Evolutionary conservation across 2,797 vertebrate genomes (phyloP), one percentile per base, ranked within the genome.

Genomic region (Buceros bicornis): DNA sequence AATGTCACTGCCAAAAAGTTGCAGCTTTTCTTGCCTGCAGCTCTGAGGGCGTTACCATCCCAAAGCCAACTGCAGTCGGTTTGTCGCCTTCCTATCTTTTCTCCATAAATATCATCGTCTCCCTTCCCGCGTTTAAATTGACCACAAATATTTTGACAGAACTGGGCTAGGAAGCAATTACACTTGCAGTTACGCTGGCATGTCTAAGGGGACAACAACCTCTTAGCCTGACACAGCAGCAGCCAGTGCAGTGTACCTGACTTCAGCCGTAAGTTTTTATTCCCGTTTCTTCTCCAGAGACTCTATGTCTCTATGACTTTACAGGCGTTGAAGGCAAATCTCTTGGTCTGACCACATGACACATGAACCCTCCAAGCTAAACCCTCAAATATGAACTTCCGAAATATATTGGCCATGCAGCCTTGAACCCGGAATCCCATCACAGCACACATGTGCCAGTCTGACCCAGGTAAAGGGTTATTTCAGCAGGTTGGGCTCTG

Each of bases 71-170:
- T 83, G 29, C 80, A 93, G 86, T 42, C 86, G 74, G 47, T 87
- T 84, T 88, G 80, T 69, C 11, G 1, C 83, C 77, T 74, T 60
- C 69, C 88, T 57, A 56, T 67, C 76, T 91, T 57, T 56, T 37
- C 90, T 73, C 33, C n/a, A 43, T 21, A 92, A 89, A 88, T 47
- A 82, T 54, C 85, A 81, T 62, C 81, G 73, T 78, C 72, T 87
- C 76, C 76, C 29, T 90, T 69, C 54, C 70, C 67, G 54, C 20
- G 1, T 45, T 82, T 82, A 33, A 71, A 48, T 15, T 8, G 71
- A 84, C 61, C 70, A 57, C 92, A 92, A 83, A 77, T 83, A 90
- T 83, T 94, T 82, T 83, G 93, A 90, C 76, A 95, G 77, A 53
- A 10, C 35, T 67, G 65, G 61, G 82, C 50, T 43, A 60, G 87